These are phyloP conservation scores for Bembecia ichneumoniformis DNA, from an alignment of 2,888 invertebrate species.

Conservation along the genomic window DNA sequence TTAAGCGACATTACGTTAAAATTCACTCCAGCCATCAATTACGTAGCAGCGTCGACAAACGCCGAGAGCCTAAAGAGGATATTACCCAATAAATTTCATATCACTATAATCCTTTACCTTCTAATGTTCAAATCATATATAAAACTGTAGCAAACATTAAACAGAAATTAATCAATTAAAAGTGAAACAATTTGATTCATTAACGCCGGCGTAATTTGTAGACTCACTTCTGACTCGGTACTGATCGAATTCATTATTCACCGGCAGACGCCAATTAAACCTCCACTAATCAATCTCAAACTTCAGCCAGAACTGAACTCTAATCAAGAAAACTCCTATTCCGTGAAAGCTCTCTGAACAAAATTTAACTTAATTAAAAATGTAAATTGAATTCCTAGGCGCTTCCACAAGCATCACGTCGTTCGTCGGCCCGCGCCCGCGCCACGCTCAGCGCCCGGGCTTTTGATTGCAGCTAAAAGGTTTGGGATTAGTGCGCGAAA, in stretches of 20 bases:
- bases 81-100: constrained; percentile 8
- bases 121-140: too few relatives aligned
- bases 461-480: constrained; percentile 75
- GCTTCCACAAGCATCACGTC: constrained; percentile 70
- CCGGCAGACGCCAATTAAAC: constrained; percentile 68
- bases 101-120: not conserved
- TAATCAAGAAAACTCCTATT: constrained; percentile 73
- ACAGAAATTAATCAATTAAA: not conserved
- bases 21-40: constrained; percentile 53
- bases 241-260: constrained; percentile 72
- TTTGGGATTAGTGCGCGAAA: constrained; percentile 73
- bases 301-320: constrained; percentile 69
- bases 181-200: constrained; percentile 36
- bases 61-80: constrained; percentile 30
- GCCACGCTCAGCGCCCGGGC: constrained; percentile 55
- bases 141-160: too few relatives aligned
- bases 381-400: constrained; percentile 73
- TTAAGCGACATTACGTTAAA: constrained; percentile 61
- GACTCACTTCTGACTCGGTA: constrained; percentile 48
- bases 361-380: constrained; percentile 74
- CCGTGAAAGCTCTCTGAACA: constrained; percentile 72
- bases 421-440: constrained; percentile 23
- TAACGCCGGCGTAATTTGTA: constrained; percentile 47
- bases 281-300: constrained; percentile 72
- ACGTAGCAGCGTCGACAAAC: constrained; percentile 29